A percentile compares a stretch with the other conserved stretches of the same genome.
Conservation (phyloP, 2,888 invertebrate genomes). For the Lamellibrachia columna region DNA sequence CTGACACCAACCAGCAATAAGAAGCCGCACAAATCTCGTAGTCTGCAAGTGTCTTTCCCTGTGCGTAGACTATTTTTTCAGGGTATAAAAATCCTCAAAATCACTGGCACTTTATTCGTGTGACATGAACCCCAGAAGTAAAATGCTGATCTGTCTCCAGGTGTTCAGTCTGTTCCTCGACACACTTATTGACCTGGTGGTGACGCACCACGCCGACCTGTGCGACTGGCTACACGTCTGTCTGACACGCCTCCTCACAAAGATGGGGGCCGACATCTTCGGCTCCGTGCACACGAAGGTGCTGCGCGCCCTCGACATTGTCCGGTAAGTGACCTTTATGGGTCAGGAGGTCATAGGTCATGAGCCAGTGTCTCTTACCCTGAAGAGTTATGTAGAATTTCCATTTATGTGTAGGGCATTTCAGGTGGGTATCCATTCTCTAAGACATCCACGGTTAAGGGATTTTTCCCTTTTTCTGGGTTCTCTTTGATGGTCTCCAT, state of each 20-base stretch:
- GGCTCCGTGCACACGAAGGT: conserved; percentile 92
- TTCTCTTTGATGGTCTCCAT: no score
- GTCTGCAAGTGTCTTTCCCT: no score
- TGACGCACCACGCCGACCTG: conserved; percentile 85
- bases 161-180: conserved; percentile 93
- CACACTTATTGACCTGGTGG: conserved; percentile 88
- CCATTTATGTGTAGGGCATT: no score
- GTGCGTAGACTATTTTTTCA: not conserved
- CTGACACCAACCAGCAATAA: no score
- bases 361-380: not conserved
- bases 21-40: no score
- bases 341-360: not conserved
- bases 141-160: conserved; percentile 46
- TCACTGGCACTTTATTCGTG: conserved; percentile 14
- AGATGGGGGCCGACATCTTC: conserved; percentile 89
- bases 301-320: conserved; percentile 60
- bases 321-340: conserved; percentile 50
- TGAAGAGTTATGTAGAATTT: no score
- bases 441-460: no score
- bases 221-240: conserved; percentile 93
- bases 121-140: no score
- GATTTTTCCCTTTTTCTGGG: no score
- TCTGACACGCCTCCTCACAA: conserved; percentile 85
- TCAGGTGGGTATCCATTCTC: no score
- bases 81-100: not conserved